A percentile compares a stretch with the other conserved stretches of the same genome.
Conservation (phyloP, 2,888 invertebrate genomes). For the Sarcophaga subvicina region DNA sequence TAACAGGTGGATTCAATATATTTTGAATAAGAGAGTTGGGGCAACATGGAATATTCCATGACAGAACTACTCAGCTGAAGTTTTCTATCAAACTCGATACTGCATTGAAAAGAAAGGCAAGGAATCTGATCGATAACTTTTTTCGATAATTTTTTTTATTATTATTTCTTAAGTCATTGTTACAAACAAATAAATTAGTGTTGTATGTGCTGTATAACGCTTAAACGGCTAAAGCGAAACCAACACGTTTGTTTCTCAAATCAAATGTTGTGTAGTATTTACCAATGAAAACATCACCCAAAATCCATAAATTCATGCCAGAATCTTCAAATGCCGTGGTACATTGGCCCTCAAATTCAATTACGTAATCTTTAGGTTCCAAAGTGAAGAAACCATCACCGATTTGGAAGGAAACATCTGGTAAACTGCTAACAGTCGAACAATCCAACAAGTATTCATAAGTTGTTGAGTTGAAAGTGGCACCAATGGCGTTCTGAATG, state of each 20-base stretch:
- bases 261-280: conserved; percentile 97
- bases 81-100: too few species aligned
- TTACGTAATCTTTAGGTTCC: conserved; percentile 90
- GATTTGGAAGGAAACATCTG: conserved; percentile 88
- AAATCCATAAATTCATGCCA: conserved; percentile 91
- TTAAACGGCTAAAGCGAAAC: conserved; percentile 89
- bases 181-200: neutral
- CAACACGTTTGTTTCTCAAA: conserved; percentile 90
- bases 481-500: conserved; percentile 91
- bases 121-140: too few species aligned
- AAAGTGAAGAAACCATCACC: conserved; percentile 89
- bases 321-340: conserved; percentile 94
- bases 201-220: neutral
- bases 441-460: conserved; percentile 86
- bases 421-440: conserved; percentile 87
- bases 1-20: too few species aligned
- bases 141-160: neutral
- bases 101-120: too few species aligned
- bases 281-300: conserved; percentile 98
- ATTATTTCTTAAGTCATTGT: too few species aligned
- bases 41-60: too few species aligned
- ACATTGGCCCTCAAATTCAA: conserved; percentile 83
- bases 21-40: too few species aligned
- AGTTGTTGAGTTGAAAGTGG: conserved; percentile 83
- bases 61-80: too few species aligned